Percentiles rank a stretch among this genome's conserved stretches.
Conservation (phyloP, 2,888 invertebrate species). For the Xanthia icteritia region DNA sequence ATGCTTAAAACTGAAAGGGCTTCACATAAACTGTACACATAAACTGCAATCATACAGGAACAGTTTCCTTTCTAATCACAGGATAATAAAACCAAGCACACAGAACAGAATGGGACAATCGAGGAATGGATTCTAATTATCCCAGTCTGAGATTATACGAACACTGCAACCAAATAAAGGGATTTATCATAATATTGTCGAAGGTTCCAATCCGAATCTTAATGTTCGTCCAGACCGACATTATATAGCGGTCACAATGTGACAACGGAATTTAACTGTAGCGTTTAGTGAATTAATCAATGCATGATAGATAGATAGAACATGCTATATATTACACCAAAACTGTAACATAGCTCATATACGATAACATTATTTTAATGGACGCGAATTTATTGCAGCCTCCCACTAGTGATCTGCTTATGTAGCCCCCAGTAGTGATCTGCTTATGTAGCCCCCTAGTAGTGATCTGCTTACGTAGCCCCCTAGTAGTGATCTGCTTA, state of each 20-base stretch:
- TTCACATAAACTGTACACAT: not conserved
- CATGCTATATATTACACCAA: not conserved
- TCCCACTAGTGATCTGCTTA: too few relatives aligned
- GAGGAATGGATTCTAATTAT: conserved; percentile 35
- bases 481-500: too few relatives aligned
- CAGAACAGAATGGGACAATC: conserved; percentile 11
- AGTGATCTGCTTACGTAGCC: too few relatives aligned
- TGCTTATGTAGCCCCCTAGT: too few relatives aligned
- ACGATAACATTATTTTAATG: not conserved
- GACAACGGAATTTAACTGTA: not conserved
- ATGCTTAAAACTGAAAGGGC: not conserved
- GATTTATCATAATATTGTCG: conserved; percentile 39
- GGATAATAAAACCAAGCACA: conserved; percentile 11
- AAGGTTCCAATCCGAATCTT: conserved; percentile 16
- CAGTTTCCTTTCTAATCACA: conserved; percentile 9
- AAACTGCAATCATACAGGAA: not conserved
- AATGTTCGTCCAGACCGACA: conserved; percentile 10
- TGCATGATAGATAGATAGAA: not conserved
- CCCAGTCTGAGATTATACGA: conserved; percentile 28
- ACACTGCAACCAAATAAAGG: conserved; percentile 32
- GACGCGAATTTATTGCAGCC: not conserved
- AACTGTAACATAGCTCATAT: not conserved
- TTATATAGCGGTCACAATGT: conserved; percentile 3
- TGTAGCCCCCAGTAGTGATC: too few relatives aligned
- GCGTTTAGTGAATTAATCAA: not conserved